Evolutionary conservation across 2,113 vertebrate species (phyloP), one percentile per base, ranked within the genome.

Genomic region (Scophthalmus maximus): DNA sequence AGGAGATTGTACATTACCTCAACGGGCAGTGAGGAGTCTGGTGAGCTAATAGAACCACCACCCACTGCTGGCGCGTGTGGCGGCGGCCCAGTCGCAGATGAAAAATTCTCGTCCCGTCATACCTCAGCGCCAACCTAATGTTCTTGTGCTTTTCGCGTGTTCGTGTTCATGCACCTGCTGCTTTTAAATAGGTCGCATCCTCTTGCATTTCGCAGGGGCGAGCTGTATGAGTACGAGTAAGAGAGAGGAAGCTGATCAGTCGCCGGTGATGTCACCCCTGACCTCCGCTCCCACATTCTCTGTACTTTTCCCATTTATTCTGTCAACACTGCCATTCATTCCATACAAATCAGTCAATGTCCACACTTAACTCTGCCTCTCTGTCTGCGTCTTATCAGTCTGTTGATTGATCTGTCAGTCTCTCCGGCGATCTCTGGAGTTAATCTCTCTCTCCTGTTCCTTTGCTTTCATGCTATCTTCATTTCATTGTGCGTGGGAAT

Each of bases 121-220:
- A n/a, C n/a, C n/a, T n/a, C 6, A 6, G 65, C 18, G 36, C 47
- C 6, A 2, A 55, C 30, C 58, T 14, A 14, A 42, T n/a, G 18
- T 44, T 18, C 42, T 44, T n/a, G 44, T 47, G 44, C 36, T 23
- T 20, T 49, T 12, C 53, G 61, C 34, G 60, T 61, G 29, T 42
- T 23, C 40, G n/a, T 47, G 30, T 8, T 22, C 61, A 6, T 17
- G 0, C 62, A 70, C 67, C 81, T 51, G 76, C 65, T 70, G 67
- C 73, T 82, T 66, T 82, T 66, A 88, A 90, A 78, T 89, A 86
- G 91, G 89, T 91, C 91, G 88, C 60, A 56, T 78, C 80, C 70
- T 65, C 57, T 68, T 5, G 46, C n/a, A n/a, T n/a, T n/a, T n/a
- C n/a, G n/a, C n/a, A n/a, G n/a, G n/a, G n/a, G n/a, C n/a, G n/a